Evolutionary conservation across 2,113 vertebrate genomes (phyloP).

Genomic region (Sinocyclocheilus grahami): DNA sequence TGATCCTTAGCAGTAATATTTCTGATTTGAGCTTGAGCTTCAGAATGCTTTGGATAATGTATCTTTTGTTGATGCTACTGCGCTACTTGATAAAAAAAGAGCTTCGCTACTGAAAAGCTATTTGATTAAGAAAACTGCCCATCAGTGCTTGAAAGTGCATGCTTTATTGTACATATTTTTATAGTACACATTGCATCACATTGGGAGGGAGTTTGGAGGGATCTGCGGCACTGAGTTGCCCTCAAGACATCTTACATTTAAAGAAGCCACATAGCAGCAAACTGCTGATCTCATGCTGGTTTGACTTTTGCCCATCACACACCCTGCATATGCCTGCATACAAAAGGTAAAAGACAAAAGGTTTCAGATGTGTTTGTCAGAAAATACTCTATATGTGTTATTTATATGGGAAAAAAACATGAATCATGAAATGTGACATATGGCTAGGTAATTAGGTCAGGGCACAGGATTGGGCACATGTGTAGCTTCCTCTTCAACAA

Average conservation of each 20-base stretch:
- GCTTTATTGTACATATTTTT: neutral
- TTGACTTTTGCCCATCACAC: neutral
- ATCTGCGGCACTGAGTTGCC: neutral
- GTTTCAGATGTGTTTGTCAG: neutral
- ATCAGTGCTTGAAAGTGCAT: no score
- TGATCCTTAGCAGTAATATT: no score
- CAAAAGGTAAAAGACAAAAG: neutral
- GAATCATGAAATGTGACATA: neutral
- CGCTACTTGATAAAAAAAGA: no score
- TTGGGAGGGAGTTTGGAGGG: neutral
- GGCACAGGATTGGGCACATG: conserved; percentile 14
- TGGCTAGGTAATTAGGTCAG: conserved; percentile 25
- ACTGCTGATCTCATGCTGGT: neutral
- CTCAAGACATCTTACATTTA: neutral
- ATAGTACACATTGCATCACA: neutral
- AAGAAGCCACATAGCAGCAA: neutral
- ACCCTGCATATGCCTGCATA: neutral
- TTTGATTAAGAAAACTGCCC: no score
- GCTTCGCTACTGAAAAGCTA: no score
- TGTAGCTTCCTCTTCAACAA: conserved; percentile 6
- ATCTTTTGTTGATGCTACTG: no score
- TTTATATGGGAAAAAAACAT: neutral
- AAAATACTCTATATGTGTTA: neutral
- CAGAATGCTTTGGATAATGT: no score
- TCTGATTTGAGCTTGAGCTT: no score